Evolutionary conservation across 2,113 vertebrate genomes (phyloP).

Genomic region (Nettapus auritus): DNA sequence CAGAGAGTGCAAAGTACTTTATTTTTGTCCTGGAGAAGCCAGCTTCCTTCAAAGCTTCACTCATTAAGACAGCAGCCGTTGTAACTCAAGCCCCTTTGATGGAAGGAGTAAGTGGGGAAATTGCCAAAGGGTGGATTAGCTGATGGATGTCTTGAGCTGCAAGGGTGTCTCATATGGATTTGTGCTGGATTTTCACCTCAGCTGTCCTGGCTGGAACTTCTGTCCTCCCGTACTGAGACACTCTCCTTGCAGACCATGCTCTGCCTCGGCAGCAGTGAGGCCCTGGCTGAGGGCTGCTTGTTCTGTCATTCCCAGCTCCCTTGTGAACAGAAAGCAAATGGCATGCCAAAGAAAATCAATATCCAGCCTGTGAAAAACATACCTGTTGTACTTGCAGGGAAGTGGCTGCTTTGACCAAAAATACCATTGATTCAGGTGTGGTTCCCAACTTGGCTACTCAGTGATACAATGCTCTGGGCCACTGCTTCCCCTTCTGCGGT

Average conservation of each 20-base stretch:
- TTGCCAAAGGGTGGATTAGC: constrained; percentile 24
- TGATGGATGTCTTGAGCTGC: constrained; percentile 6
- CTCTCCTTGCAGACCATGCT: neutral
- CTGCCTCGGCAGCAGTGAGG: neutral
- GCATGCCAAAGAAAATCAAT: neutral
- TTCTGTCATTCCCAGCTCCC: neutral
- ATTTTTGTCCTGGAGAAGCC: neutral
- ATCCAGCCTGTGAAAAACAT: neutral
- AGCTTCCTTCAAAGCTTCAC: neutral
- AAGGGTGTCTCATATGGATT: constrained; percentile 27
- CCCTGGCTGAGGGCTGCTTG: neutral
- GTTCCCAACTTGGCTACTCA: neutral
- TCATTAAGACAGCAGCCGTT: constrained; percentile 20
- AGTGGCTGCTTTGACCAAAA: neutral
- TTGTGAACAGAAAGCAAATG: neutral
- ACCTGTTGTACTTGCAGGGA: neutral
- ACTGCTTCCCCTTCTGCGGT: neutral
- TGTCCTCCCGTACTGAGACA: neutral
- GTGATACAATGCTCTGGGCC: neutral
- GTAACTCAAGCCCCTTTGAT: constrained; percentile 41
- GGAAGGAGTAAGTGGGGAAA: neutral
- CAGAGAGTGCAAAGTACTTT: neutral
- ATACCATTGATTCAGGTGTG: neutral
- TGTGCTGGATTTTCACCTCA: constrained; percentile 54
- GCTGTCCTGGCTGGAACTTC: constrained; percentile 13